phyloP scores from a whole-genome alignment of 2,888 invertebrate genomes.

The Lycophotia porphyrea region DNA sequence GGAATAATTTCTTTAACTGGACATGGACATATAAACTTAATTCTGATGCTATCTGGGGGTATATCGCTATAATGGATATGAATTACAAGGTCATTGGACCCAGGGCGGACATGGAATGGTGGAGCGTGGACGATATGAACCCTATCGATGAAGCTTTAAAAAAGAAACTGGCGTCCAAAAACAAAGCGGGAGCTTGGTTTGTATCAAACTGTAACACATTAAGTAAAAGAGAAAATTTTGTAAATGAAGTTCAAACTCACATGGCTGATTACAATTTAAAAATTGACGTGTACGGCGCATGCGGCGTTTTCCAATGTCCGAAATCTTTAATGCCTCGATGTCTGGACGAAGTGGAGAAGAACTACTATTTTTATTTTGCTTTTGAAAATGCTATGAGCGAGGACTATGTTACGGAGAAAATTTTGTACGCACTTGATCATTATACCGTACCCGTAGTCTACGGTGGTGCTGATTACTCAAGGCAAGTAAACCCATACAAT shows the following conservation, averaged over 20 bases:
- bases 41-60: conserved; percentile 81
- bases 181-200: conserved; percentile 79
- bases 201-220: conserved; percentile 78
- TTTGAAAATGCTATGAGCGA: conserved; percentile 82
- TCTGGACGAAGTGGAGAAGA: conserved; percentile 71
- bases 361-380: conserved; percentile 83
- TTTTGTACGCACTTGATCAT: conserved; percentile 87
- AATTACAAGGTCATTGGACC: conserved; percentile 76
- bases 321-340: conserved; percentile 73
- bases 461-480: conserved; percentile 92
- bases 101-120: conserved; percentile 71
- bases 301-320: conserved; percentile 77
- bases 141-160: conserved; percentile 65
- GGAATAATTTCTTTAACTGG: conserved; percentile 82
- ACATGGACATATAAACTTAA: conserved; percentile 84
- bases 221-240: conserved; percentile 76
- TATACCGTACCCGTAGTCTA: conserved; percentile 92
- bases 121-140: conserved; percentile 66
- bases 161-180: conserved; percentile 68
- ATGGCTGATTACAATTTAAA: conserved; percentile 72
- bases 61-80: conserved; percentile 74
- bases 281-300: conserved; percentile 78
- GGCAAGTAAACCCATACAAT: conserved; percentile 67
- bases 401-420: conserved; percentile 85
- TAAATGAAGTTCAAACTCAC: conserved; percentile 67